Percentiles rank a stretch among this genome's conserved stretches.
Conservation (phyloP, 1,140 invertebrate genomes). For the Trichomalopsis sarcophagae region DNA sequence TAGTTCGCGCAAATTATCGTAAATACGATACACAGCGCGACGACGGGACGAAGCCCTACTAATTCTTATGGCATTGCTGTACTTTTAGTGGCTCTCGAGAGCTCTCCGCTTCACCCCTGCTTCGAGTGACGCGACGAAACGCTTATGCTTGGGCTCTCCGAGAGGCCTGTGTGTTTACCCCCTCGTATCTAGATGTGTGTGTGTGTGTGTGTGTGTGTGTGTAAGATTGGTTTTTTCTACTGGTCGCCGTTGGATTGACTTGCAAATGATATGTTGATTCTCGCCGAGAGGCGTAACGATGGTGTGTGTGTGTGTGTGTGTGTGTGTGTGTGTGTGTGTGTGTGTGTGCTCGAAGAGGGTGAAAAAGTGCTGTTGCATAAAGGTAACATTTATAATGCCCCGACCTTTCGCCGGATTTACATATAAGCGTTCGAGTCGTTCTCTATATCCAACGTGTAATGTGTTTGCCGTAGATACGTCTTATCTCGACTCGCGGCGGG, state of each 20-base stretch:
- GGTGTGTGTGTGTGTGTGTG: too few relatives aligned
- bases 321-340: too few relatives aligned
- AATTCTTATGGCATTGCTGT: conserved; percentile 33
- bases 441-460: too few relatives aligned
- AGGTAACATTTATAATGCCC: neutral
- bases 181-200: too few relatives aligned
- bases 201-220: too few relatives aligned
- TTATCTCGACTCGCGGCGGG: too few relatives aligned
- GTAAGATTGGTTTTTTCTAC: neutral
- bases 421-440: too few relatives aligned
- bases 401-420: too few relatives aligned
- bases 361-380: neutral
- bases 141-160: neutral
- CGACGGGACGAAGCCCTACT: neutral
- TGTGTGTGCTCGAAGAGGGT: neutral
- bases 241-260: neutral
- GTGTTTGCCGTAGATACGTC: too few relatives aligned
- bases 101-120: neutral
- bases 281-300: neutral
- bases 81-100: neutral
- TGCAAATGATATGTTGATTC: neutral
- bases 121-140: neutral
- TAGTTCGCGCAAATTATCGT: conserved; percentile 46
- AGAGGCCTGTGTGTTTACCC: neutral
- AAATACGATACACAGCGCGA: conserved; percentile 31